phyloP scores from a whole-genome alignment of 2,888 invertebrate species.

The Conomelus anceps region DNA sequence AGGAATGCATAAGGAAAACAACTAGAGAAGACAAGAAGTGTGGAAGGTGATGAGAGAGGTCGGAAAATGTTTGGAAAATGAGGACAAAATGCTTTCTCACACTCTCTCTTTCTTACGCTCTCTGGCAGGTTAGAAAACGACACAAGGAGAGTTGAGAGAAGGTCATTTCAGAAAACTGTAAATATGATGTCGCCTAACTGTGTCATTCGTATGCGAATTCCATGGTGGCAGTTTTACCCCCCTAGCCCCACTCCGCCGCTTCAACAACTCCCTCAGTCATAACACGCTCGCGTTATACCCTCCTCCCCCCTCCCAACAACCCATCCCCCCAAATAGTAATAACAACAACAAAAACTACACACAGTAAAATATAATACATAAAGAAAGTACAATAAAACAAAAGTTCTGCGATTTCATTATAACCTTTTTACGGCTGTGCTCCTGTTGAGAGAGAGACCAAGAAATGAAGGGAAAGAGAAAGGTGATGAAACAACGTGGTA shows the following conservation, averaged over 20 bases:
- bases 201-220: background rate
- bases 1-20: no score
- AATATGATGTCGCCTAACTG: background rate
- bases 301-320: no score
- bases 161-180: background rate
- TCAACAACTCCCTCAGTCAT: background rate
- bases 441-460: background rate
- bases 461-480: no score
- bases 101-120: background rate
- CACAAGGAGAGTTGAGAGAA: background rate
- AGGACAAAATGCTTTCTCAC: no score
- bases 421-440: constrained; percentile 4
- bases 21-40: no score
- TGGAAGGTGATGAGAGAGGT: no score
- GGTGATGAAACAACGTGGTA: no score
- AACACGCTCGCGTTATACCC: no score
- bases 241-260: background rate
- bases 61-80: no score
- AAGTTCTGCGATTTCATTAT: constrained; percentile 12
- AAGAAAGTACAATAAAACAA: constrained; percentile 9
- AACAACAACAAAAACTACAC: constrained; percentile 4
- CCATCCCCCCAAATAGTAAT: no score
- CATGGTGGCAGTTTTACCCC: background rate
- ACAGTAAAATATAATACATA: background rate
- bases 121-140: background rate